Evolutionary conservation across 2,113 vertebrate species (phyloP).

Genomic region (Peromyscus californicus): DNA sequence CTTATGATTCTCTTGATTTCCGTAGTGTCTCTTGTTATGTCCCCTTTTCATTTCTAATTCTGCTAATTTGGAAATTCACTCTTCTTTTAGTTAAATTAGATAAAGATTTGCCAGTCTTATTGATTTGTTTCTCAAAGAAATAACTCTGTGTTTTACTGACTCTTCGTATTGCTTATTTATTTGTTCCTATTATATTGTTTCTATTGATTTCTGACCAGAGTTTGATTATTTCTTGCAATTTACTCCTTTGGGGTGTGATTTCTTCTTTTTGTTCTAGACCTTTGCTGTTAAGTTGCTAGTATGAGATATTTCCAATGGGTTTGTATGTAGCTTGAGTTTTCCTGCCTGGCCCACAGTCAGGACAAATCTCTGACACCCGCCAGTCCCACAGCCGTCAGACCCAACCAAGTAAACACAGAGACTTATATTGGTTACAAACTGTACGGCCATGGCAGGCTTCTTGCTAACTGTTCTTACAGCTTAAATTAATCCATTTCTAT

Average conservation of each 20-base stretch:
- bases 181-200: neutral
- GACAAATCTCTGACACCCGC: too few relatives aligned
- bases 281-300: neutral
- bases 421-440: too few relatives aligned
- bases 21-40: neutral
- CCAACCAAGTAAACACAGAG: too few relatives aligned
- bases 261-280: neutral
- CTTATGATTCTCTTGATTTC: neutral
- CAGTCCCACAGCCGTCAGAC: too few relatives aligned
- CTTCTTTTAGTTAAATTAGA: neutral
- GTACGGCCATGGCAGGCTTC: too few relatives aligned
- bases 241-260: neutral
- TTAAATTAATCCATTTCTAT: too few relatives aligned
- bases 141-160: neutral
- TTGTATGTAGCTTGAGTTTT: too few relatives aligned
- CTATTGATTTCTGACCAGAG: neutral
- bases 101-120: neutral
- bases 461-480: too few relatives aligned
- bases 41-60: neutral
- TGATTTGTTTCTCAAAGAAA: neutral
- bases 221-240: neutral
- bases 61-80: neutral
- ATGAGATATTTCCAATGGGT: neutral
- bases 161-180: neutral
- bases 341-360: too few relatives aligned